Conservation (phyloP, 1,140 invertebrate species). For the Drosophila pseudoobscura region DNA sequence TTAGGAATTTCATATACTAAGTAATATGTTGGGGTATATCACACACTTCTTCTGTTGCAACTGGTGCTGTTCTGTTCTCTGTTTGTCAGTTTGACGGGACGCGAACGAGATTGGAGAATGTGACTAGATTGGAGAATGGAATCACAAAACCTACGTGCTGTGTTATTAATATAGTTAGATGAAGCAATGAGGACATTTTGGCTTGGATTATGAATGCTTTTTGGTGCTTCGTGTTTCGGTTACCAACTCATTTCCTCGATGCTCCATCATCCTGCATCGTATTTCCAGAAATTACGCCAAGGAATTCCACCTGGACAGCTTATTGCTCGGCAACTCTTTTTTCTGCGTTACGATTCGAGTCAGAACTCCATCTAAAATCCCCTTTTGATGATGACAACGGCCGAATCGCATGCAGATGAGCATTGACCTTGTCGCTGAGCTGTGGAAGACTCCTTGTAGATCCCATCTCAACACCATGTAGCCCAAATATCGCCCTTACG, state of each 20-base stretch:
- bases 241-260: neutral
- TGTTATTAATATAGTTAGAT: neutral
- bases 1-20: constrained; percentile 74
- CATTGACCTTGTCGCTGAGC: too few relatives aligned
- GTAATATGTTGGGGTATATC: constrained; percentile 57
- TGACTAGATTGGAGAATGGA: too few relatives aligned
- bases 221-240: neutral
- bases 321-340: neutral
- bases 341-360: neutral
- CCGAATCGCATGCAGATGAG: neutral
- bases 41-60: constrained; percentile 39
- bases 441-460: too few relatives aligned
- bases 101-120: too few relatives aligned
- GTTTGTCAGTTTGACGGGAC: too few relatives aligned
- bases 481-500: too few relatives aligned
- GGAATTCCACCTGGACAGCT: neutral
- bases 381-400: neutral
- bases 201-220: neutral
- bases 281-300: constrained; percentile 7
- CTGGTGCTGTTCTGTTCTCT: too few relatives aligned
- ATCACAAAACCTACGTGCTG: neutral
- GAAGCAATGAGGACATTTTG: neutral
- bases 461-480: too few relatives aligned
- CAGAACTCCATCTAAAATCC: neutral
- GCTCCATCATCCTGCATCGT: constrained; percentile 8